phyloP scores from a whole-genome alignment of 2,888 invertebrate species.

The Sesia apiformis region DNA sequence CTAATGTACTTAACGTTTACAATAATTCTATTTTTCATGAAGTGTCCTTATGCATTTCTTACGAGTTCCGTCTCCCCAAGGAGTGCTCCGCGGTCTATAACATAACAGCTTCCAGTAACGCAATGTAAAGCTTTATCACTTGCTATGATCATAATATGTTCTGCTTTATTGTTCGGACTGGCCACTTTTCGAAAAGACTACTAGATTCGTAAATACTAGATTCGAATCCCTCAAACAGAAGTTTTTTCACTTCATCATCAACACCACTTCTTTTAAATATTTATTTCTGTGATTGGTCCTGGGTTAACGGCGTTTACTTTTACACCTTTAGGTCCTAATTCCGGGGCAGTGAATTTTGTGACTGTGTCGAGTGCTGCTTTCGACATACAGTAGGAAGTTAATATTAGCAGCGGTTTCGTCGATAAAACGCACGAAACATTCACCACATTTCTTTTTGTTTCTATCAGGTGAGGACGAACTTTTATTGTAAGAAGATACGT shows the following conservation, averaged over 20 bases:
- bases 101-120: no score
- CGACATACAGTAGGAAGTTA: conserved; percentile 49
- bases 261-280: conserved; percentile 40
- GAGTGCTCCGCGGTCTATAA: no score
- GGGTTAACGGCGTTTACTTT: conserved; percentile 54
- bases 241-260: conserved; percentile 24
- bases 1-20: no score
- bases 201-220: conserved; percentile 1
- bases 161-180: no score
- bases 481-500: conserved; percentile 33
- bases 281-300: conserved; percentile 41
- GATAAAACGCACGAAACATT: conserved; percentile 48
- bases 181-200: no score
- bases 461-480: conserved; percentile 12
- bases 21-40: no score
- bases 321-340: conserved; percentile 38
- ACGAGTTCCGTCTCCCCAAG: no score
- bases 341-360: conserved; percentile 44
- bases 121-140: no score
- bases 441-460: conserved; percentile 44
- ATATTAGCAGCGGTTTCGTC: conserved; percentile 27
- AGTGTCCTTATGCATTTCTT: no score
- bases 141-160: no score
- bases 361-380: conserved; percentile 55
- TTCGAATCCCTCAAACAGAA: conserved; percentile 25